phyloP scores from a whole-genome alignment of 2,113 vertebrate species.

The Brienomyrus longianalis region DNA sequence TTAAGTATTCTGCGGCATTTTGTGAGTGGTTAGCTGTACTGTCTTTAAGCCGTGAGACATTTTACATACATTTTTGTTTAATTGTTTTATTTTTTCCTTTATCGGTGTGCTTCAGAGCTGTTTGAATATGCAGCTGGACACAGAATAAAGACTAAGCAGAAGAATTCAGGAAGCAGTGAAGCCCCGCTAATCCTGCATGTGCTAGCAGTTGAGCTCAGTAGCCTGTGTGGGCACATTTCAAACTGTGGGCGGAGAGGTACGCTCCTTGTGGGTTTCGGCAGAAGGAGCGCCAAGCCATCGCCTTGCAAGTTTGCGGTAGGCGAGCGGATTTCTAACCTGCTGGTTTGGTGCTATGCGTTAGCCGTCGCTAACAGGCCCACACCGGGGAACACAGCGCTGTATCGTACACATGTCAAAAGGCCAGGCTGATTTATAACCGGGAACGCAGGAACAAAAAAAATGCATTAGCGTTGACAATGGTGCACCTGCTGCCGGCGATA shows the following conservation, averaged over 20 bases:
- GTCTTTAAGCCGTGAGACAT: not conserved
- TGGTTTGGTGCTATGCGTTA: not conserved
- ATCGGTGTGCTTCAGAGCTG: not conserved
- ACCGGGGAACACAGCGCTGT: not conserved
- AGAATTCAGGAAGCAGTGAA: not conserved
- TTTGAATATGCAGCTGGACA: not conserved
- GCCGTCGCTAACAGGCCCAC: not conserved
- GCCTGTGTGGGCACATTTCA: not conserved
- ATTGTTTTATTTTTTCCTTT: not conserved
- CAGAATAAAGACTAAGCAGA: not conserved
- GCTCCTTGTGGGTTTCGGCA: not conserved
- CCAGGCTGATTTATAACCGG: not conserved
- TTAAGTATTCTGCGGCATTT: not conserved
- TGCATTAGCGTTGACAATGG: conserved; percentile 20
- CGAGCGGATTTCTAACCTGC: not conserved
- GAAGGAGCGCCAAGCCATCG: not conserved
- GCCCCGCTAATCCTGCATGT: not conserved
- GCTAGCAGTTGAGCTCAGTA: not conserved
- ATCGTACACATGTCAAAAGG: conserved; percentile 3
- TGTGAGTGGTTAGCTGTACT: too few relatives aligned
- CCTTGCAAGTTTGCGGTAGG: not conserved
- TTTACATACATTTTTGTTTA: not conserved
- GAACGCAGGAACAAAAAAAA: conserved; percentile 18
- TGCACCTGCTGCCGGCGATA: conserved; percentile 29
- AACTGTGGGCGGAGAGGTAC: not conserved